Evolutionary conservation across 2,797 vertebrate species (phyloP).

Genomic region (Sebastolobus alascanus): DNA sequence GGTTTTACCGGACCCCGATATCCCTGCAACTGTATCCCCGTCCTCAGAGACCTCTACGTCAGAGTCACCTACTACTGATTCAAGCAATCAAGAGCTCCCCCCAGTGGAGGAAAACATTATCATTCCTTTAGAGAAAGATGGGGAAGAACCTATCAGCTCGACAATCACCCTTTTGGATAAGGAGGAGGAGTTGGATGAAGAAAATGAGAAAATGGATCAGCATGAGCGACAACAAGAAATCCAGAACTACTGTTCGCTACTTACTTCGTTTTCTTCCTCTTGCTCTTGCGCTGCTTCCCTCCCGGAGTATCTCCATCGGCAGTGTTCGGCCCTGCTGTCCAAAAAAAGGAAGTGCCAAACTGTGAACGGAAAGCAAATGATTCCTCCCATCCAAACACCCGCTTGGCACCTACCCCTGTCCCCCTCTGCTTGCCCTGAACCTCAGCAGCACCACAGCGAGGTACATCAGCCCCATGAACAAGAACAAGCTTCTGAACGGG

Average conservation of each 20-base stretch:
- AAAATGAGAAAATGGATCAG: constrained; percentile 60
- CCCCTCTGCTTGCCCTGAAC: constrained; percentile 47
- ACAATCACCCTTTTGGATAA: constrained; percentile 88
- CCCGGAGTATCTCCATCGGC: constrained; percentile 86
- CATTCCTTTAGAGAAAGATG: constrained; percentile 86
- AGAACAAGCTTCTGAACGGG: constrained; percentile 52
- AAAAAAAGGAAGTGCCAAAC: constrained; percentile 63
- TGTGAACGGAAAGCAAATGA: constrained; percentile 10
- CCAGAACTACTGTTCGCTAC: constrained; percentile 75
- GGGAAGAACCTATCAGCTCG: constrained; percentile 84
- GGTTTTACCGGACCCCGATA: constrained; percentile 27
- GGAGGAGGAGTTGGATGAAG: constrained; percentile 89
- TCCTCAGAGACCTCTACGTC: constrained; percentile 1
- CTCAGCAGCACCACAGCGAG: constrained; percentile 41
- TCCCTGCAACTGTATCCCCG: constrained; percentile 13
- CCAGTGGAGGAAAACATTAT: constrained; percentile 86
- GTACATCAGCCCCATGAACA: constrained; percentile 43
- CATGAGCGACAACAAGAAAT: constrained; percentile 79
- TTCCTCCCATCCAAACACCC: constrained; percentile 43
- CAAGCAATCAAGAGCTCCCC: constrained; percentile 31
- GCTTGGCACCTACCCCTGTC: constrained; percentile 34
- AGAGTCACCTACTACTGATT: constrained; percentile 23
- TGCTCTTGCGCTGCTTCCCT: constrained; percentile 88
- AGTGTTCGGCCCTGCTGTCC: constrained; percentile 83
- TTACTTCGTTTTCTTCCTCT: constrained; percentile 51